A percentile compares a stretch with the other conserved stretches of the same genome.
These are phyloP conservation scores for Periophthalmodon schlosseri DNA, from an alignment of 2,113 vertebrate species.

Conservation along the genomic window DNA sequence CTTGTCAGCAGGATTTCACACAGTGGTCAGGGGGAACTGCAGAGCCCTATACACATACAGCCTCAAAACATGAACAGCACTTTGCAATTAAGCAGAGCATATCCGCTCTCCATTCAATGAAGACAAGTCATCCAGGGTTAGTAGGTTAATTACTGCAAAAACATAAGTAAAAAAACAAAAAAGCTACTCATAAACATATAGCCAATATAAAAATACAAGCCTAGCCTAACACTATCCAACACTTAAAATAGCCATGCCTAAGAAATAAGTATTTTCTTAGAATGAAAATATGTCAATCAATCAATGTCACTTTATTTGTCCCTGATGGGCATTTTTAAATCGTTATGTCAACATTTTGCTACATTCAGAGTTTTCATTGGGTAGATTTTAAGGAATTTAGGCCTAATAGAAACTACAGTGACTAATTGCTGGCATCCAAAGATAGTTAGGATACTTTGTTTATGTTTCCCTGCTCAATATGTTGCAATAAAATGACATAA, in stretches of 20 bases:
- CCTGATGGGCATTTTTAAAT: neutral
- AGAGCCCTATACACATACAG: slow-evolving; percentile 50
- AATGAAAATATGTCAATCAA: too few species aligned
- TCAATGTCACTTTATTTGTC: neutral
- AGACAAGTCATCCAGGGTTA: neutral
- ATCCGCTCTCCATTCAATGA: slow-evolving; percentile 30
- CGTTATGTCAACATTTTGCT: neutral
- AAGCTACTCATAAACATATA: neutral
- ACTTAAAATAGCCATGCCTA: too few species aligned
- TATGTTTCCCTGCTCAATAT: too few species aligned
- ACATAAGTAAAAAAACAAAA: neutral
- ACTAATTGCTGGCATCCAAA: too few species aligned
- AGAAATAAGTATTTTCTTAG: too few species aligned
- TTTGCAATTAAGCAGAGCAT: slow-evolving; percentile 24
- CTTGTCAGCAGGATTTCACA: slow-evolving; percentile 83
- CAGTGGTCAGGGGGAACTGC: slow-evolving; percentile 72
- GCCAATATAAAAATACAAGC: too few species aligned
- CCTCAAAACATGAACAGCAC: slow-evolving; percentile 25
- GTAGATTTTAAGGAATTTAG: too few species aligned
- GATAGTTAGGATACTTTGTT: too few species aligned
- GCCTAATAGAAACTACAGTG: too few species aligned
- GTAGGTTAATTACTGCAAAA: neutral
- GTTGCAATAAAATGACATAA: too few species aligned
- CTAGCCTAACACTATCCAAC: too few species aligned
- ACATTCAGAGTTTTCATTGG: too few species aligned